Percentiles rank a stretch among this genome's conserved stretches.
Evolutionary conservation across 2,888 invertebrate genomes (phyloP).

Genomic region (Dilophus febrilis): DNA sequence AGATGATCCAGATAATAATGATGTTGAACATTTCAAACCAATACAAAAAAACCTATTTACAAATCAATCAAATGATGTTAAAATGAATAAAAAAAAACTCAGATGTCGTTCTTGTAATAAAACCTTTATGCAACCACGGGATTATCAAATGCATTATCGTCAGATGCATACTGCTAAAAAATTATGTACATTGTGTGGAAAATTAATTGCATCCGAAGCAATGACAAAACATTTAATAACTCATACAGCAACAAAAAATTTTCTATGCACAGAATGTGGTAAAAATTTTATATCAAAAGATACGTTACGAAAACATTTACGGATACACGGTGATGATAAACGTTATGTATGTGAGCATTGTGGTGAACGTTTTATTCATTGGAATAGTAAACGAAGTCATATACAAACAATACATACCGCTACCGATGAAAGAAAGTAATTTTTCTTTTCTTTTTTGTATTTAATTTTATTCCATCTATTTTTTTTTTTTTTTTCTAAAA

Average conservation of each 20-base stretch:
- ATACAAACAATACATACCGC: conserved; percentile 6
- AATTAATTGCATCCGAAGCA: conserved; percentile 3
- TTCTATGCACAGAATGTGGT: conserved; percentile 7
- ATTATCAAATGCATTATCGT: neutral
- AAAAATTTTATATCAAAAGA: conserved; percentile 4
- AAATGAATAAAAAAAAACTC: too few relatives aligned
- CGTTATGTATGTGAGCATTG: conserved; percentile 7
- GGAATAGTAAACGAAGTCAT: conserved; percentile 7
- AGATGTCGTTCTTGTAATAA: neutral
- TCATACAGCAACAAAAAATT: neutral
- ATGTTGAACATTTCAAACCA: too few relatives aligned
- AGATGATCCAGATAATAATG: too few relatives aligned
- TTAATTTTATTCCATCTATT: neutral
- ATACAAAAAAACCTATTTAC: too few relatives aligned
- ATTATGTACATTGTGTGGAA: conserved; percentile 7
- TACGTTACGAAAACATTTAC: conserved; percentile 3
- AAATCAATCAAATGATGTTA: too few relatives aligned
- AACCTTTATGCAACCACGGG: neutral
- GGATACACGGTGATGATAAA: conserved; percentile 6
- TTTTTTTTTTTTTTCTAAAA: neutral
- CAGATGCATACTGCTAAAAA: neutral
- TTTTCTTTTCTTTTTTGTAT: neutral
- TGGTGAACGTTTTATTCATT: conserved; percentile 8
- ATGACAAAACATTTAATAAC: conserved; percentile 5
- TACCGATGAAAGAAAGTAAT: conserved; percentile 5